Conservation (phyloP, 2,113 vertebrate species). For the Hippotragus niger region DNA sequence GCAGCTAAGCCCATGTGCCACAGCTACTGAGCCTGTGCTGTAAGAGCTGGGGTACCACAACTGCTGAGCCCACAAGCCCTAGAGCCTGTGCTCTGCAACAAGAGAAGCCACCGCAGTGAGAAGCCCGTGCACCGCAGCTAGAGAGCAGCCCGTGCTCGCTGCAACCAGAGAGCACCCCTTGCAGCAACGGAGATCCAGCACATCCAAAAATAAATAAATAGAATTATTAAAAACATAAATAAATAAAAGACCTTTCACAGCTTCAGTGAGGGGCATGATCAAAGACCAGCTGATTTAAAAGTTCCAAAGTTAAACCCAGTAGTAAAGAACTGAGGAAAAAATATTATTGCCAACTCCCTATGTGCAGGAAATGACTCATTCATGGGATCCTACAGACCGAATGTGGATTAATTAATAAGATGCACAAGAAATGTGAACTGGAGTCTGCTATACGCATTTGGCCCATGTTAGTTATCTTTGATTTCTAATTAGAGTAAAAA, state of each 20-base stretch:
- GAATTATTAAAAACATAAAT: background rate
- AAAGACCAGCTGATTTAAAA: background rate
- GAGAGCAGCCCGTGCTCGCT: background rate
- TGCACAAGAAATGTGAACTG: background rate
- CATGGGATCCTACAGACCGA: background rate
- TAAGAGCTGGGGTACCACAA: background rate
- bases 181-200: background rate
- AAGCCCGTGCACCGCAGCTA: background rate
- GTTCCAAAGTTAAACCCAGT: slow-evolving; percentile 14
- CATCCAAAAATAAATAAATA: background rate
- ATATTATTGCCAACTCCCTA: background rate
- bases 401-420: background rate
- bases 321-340: background rate
- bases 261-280: background rate
- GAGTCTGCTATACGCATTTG: background rate
- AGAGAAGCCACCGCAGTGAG: background rate
- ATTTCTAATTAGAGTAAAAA: background rate
- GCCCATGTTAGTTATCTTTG: background rate
- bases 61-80: background rate
- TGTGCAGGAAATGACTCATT: background rate
- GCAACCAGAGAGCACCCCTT: background rate
- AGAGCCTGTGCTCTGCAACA: background rate
- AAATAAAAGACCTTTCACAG: background rate
- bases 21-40: background rate
- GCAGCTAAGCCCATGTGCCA: background rate